A percentile compares a stretch with the other conserved stretches of the same genome.
Conservation (phyloP, 2,113 vertebrate species). For the Microtus ochrogaster region DNA sequence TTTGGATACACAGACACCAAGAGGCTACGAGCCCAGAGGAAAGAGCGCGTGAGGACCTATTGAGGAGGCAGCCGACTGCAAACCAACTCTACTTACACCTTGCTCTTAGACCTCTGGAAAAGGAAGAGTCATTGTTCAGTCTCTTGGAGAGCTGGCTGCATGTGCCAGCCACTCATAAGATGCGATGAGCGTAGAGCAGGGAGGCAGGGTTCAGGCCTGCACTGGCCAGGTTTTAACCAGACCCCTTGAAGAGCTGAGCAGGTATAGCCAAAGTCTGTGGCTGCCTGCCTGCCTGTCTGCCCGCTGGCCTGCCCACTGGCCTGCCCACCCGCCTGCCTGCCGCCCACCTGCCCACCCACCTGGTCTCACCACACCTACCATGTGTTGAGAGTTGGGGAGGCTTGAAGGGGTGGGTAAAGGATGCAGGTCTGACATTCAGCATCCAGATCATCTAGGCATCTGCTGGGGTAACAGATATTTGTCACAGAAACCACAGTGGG, state of each 20-base stretch:
- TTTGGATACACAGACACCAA: not conserved
- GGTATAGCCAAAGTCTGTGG: not conserved
- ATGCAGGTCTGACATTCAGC: not conserved
- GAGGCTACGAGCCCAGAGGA: not conserved
- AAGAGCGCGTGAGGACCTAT: not conserved
- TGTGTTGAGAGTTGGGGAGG: not conserved
- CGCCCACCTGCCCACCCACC: not conserved
- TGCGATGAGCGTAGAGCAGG: no score
- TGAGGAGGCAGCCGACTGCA: not conserved
- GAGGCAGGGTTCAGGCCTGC: not conserved
- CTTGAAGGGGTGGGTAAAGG: not conserved
- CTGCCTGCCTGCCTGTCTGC: not conserved
- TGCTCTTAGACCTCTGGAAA: not conserved
- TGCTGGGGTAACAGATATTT: not conserved
- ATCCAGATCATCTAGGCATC: not conserved
- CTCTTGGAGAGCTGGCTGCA: not conserved
- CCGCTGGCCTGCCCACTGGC: not conserved
- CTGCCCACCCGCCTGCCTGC: not conserved
- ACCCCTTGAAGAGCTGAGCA: not conserved
- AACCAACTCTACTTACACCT: not conserved
- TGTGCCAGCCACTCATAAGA: not conserved
- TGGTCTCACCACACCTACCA: not conserved
- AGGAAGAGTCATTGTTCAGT: not conserved
- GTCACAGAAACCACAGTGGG: not conserved
- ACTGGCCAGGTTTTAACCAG: not conserved